These are phyloP conservation scores for Athalia circularis DNA, from an alignment of 2,888 invertebrate species.

Conservation along the genomic window DNA sequence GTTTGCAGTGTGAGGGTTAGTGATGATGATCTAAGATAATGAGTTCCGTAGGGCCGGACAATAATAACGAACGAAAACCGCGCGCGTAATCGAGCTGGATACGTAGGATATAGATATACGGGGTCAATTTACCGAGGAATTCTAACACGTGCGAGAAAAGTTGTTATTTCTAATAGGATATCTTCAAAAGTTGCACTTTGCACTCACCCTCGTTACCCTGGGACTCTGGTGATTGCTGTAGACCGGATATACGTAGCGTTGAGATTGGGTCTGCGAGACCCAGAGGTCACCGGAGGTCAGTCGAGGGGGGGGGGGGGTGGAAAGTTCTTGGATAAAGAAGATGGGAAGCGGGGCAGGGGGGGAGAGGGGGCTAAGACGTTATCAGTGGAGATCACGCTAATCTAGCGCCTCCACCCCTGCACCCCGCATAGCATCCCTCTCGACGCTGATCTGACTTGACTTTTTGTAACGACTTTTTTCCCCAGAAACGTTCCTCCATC, in stretches of 20 bases:
- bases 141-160: conserved; percentile 49
- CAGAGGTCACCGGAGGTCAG: conserved; percentile 44
- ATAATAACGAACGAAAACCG: conserved; percentile 8
- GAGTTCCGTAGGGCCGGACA: conserved; percentile 19
- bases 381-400: conserved; percentile 73
- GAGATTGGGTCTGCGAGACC: conserved; percentile 47
- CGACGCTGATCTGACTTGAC: conserved; percentile 62
- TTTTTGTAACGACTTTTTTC: conserved; percentile 68
- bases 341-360: conserved; percentile 49
- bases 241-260: conserved; percentile 43
- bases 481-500: conserved; percentile 44
- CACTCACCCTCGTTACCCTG: conserved; percentile 64
- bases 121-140: conserved; percentile 43
- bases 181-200: conserved; percentile 71
- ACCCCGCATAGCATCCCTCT: conserved; percentile 52
- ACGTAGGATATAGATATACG: not conserved
- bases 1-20: not conserved
- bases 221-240: conserved; percentile 66
- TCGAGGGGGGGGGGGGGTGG: conserved; percentile 40
- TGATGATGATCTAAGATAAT: conserved; percentile 24
- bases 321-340: conserved; percentile 41
- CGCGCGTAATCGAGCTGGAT: conserved; percentile 16
- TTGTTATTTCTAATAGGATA: conserved; percentile 72
- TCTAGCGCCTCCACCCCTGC: conserved; percentile 64
- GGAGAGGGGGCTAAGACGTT: conserved; percentile 62